Evolutionary conservation across 2,797 vertebrate genomes (phyloP).

Genomic region (Esox lucius): DNA sequence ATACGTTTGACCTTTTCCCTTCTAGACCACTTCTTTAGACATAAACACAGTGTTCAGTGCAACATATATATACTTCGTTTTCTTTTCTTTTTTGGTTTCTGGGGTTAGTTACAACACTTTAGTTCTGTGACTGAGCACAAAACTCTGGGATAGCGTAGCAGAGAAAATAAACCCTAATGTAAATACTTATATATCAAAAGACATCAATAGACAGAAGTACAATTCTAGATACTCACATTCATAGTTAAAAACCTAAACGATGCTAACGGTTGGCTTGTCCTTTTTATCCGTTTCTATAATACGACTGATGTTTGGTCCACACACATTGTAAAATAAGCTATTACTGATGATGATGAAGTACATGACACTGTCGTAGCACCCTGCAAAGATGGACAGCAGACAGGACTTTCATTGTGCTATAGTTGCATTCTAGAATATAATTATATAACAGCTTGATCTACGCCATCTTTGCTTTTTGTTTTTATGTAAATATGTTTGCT

Average conservation of each 20-base stretch:
- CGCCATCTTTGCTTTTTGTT: conserved; percentile 18
- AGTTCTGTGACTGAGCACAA: conserved; percentile 47
- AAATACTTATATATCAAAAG: conserved; percentile 59
- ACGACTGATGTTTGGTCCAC: conserved; percentile 66
- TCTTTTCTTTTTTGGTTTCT: conserved; percentile 14
- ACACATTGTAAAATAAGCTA: conserved; percentile 61
- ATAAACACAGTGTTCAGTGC: conserved; percentile 46
- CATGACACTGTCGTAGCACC: conserved; percentile 69
- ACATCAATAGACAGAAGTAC: conserved; percentile 55
- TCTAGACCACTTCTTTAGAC: conserved; percentile 14
- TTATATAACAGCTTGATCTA: conserved; percentile 8
- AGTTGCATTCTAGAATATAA: conserved; percentile 22
- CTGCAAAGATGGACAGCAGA: conserved; percentile 51
- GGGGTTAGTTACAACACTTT: conserved; percentile 27
- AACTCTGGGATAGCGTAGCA: conserved; percentile 46
- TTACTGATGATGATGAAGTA: conserved; percentile 51
- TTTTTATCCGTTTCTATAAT: conserved; percentile 23
- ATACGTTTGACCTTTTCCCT: conserved; percentile 3
- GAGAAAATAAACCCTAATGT: conserved; percentile 44
- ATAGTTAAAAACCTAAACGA: conserved; percentile 59
- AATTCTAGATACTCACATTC: conserved; percentile 59
- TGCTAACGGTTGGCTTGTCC: conserved; percentile 39
- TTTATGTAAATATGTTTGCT: conserved; percentile 27
- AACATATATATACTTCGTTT: conserved; percentile 35
- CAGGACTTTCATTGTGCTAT: conserved; percentile 45